Percentiles rank a stretch among this genome's conserved stretches.
Evolutionary conservation across 1,140 invertebrate species (phyloP).

Genomic region (Leptinotarsa undecemlineata): DNA sequence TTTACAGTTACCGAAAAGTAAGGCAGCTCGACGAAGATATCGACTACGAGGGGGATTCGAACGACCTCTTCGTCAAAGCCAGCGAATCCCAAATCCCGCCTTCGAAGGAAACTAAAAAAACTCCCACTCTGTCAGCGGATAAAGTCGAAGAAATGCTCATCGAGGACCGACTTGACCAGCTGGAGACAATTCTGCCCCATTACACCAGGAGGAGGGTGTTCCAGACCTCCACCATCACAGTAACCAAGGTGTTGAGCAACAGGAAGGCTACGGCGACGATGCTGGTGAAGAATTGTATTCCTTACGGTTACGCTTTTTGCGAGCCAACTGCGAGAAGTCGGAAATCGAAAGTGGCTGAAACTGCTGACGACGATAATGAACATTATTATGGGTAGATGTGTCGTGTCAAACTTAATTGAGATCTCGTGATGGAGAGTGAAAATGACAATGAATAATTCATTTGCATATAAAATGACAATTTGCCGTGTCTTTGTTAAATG

Average conservation of each 20-base stretch:
- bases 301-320: conserved; percentile 46
- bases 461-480: background rate
- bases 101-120: conserved; percentile 28
- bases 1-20: conserved; percentile 12
- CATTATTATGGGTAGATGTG: conserved; percentile 22
- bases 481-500: too few species aligned
- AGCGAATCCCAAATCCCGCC: conserved; percentile 35
- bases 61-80: conserved; percentile 29
- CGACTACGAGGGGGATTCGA: conserved; percentile 17
- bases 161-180: conserved; percentile 50
- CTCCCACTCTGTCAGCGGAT: conserved; percentile 36
- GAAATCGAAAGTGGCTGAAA: conserved; percentile 45
- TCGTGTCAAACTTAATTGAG: background rate
- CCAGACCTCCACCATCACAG: conserved; percentile 51
- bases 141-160: conserved; percentile 48
- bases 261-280: conserved; percentile 48
- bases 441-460: conserved; percentile 1
- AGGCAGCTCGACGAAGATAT: background rate
- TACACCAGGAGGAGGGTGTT: conserved; percentile 48
- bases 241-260: conserved; percentile 48
- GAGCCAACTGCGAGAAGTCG: conserved; percentile 38
- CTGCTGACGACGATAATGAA: conserved; percentile 27
- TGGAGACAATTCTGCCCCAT: conserved; percentile 51
- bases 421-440: conserved; percentile 1
- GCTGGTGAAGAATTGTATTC: conserved; percentile 52